These are phyloP conservation scores for Dendrocincla fuliginosa DNA, from an alignment of 2,797 vertebrate species.

Conservation along the genomic window DNA sequence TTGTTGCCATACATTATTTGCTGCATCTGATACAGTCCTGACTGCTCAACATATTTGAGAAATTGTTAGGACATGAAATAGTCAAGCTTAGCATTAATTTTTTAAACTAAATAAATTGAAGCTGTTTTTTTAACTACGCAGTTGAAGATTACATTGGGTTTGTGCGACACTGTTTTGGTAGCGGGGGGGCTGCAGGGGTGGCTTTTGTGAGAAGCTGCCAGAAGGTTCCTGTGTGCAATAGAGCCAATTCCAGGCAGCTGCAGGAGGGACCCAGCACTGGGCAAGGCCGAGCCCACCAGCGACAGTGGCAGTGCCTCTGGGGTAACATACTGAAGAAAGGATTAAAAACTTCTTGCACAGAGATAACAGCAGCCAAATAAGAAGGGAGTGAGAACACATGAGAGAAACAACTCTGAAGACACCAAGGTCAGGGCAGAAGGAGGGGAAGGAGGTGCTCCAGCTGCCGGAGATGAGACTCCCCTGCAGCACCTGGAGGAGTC, in stretches of 20 bases:
- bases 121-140: not conserved
- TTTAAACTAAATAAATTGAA: not conserved
- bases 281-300: accelerated
- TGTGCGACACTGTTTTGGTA: not conserved
- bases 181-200: no score
- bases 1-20: not conserved
- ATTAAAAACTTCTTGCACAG: not conserved
- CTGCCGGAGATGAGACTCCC: not conserved
- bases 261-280: accelerated
- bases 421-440: not conserved
- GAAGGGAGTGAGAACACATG: accelerated
- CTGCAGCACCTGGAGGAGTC: not conserved
- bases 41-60: not conserved
- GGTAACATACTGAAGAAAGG: not conserved
- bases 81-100: not conserved
- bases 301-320: no score
- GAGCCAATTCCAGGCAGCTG: not conserved
- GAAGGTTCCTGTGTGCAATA: not conserved
- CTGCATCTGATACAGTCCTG: not conserved
- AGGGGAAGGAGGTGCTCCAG: not conserved
- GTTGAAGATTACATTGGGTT: not conserved
- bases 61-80: not conserved
- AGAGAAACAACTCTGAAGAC: not conserved
- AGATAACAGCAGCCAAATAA: not conserved
- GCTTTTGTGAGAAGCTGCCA: not conserved